These are phyloP conservation scores for Acestrorhynchus altus DNA, from an alignment of 2,797 vertebrate species.

Conservation along the genomic window DNA sequence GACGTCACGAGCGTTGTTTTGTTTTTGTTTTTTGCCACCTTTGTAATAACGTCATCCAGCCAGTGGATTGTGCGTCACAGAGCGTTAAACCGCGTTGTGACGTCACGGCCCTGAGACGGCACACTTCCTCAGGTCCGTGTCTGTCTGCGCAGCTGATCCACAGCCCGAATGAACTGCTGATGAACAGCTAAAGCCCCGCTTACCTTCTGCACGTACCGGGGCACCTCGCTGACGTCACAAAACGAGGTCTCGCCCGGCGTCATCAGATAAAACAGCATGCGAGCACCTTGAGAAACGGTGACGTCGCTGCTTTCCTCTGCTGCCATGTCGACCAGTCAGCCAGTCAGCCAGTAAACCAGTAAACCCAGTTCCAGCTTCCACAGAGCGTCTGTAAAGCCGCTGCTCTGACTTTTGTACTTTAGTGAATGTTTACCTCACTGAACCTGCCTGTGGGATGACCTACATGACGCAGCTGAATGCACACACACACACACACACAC, in stretches of 20 bases:
- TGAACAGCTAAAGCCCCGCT: conserved; percentile 53
- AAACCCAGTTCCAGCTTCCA: not conserved
- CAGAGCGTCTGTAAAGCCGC: not conserved
- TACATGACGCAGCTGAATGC: not conserved
- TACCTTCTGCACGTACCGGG: conserved; percentile 88
- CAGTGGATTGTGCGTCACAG: no score
- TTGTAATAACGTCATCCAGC: no score
- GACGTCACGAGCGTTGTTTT: not conserved
- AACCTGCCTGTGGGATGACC: conserved; percentile 7
- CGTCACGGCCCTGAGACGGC: no score
- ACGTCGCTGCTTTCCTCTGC: conserved; percentile 18
- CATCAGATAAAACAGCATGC: conserved; percentile 82
- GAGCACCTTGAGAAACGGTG: conserved; percentile 71
- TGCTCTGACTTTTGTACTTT: conserved; percentile 46
- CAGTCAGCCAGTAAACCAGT: not conserved
- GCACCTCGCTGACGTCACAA: conserved; percentile 81
- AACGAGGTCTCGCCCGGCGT: conserved; percentile 85
- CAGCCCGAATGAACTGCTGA: no score
- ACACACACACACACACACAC: not conserved
- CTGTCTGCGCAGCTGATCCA: no score
- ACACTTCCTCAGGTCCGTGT: no score
- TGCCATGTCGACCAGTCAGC: conserved; percentile 52
- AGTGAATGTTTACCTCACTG: conserved; percentile 22
- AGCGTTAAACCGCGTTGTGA: no score
- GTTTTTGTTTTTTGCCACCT: no score